These are phyloP conservation scores for Eubucco bourcierii DNA, from an alignment of 2,113 vertebrate species.

Conservation along the genomic window DNA sequence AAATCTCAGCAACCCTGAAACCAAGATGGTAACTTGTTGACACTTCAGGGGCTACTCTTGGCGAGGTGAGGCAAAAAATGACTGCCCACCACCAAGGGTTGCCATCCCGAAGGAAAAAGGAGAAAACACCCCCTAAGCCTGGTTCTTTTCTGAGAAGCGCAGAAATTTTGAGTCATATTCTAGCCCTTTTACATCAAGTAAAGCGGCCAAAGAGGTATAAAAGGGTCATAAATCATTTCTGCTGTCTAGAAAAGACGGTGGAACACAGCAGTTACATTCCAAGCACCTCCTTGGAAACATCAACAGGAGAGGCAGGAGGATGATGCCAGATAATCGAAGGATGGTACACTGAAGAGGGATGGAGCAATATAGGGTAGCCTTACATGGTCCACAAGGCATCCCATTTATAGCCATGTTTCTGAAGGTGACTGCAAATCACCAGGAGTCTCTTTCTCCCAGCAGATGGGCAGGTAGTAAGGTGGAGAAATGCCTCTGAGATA, in stretches of 20 bases:
- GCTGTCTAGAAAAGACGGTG: background rate
- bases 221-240: background rate
- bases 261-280: background rate
- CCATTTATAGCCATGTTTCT: background rate
- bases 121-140: background rate
- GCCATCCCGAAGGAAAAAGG: background rate
- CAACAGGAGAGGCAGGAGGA: background rate
- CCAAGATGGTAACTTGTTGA: background rate
- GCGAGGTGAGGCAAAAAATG: background rate
- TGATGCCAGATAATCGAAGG: background rate
- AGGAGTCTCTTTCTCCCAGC: background rate
- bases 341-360: background rate
- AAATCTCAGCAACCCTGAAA: constrained; percentile 10
- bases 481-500: background rate
- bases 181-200: background rate
- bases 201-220: background rate
- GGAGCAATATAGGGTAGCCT: background rate
- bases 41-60: background rate
- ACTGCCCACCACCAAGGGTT: background rate
- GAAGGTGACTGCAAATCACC: background rate
- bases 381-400: background rate
- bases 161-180: background rate
- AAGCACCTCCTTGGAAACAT: background rate
- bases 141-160: background rate
- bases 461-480: background rate